These are phyloP conservation scores for Dicentrarchus labrax DNA, from an alignment of 2,113 vertebrate species.

Conservation along the genomic window DNA sequence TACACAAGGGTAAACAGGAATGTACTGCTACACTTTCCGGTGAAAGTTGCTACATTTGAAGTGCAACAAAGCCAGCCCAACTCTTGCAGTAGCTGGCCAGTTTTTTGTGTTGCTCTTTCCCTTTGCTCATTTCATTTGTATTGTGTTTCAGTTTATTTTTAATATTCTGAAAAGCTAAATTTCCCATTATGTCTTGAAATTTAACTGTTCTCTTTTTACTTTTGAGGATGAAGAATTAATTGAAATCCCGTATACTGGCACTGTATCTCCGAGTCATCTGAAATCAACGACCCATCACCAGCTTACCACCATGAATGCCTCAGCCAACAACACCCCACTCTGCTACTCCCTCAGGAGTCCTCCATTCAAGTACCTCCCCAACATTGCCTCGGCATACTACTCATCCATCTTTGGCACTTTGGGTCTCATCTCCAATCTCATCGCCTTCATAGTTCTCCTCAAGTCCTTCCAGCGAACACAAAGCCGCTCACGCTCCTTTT, in stretches of 20 bases:
- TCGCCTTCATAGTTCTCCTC: slow-evolving; percentile 89
- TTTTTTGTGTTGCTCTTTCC: neutral
- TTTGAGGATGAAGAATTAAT: slow-evolving; percentile 45
- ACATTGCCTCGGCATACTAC: slow-evolving; percentile 86
- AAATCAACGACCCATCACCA: neutral
- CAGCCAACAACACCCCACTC: slow-evolving; percentile 57
- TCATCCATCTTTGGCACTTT: slow-evolving; percentile 85
- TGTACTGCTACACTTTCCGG: neutral
- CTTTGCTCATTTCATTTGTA: neutral
- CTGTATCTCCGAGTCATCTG: slow-evolving; percentile 24
- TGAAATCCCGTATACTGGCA: neutral
- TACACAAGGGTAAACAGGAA: neutral
- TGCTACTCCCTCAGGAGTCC: slow-evolving; percentile 82
- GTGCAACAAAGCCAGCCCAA: neutral
- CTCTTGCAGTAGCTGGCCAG: neutral
- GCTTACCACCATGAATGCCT: slow-evolving; percentile 58
- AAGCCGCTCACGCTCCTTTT: slow-evolving; percentile 88
- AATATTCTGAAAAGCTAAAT: neutral
- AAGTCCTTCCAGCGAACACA: slow-evolving; percentile 83
- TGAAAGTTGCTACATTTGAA: neutral
- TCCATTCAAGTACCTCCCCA: slow-evolving; percentile 47
- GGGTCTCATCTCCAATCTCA: slow-evolving; percentile 93
- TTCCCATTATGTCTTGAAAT: neutral
- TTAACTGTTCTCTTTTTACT: slow-evolving; percentile 2
- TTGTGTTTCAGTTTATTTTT: neutral